phyloP scores from a whole-genome alignment of 2,888 invertebrate species.

The Scrobipalpa costella region DNA sequence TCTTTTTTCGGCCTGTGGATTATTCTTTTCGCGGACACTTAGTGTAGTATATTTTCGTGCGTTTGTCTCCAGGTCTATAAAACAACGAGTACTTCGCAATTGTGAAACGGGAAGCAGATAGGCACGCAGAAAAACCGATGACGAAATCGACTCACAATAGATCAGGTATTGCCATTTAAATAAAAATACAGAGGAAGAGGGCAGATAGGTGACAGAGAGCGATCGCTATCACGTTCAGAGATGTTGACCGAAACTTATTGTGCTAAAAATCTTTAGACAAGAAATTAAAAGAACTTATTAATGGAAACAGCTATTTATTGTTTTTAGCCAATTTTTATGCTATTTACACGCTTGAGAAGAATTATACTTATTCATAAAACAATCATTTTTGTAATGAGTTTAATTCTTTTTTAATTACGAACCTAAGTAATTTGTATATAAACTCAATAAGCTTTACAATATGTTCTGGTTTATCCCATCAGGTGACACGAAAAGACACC shows the following conservation, averaged over 20 bases:
- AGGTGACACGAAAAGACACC: slow-evolving; percentile 11
- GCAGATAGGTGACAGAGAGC: background rate
- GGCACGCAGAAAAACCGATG: slow-evolving; percentile 25
- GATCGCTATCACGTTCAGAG: slow-evolving; percentile 8
- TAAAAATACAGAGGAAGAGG: background rate
- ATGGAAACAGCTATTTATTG: no score
- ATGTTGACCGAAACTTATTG: slow-evolving; percentile 9
- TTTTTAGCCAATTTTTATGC: no score
- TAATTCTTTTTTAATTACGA: background rate
- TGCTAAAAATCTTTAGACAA: no score
- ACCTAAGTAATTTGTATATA: background rate
- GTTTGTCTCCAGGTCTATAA: background rate
- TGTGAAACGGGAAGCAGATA: background rate
- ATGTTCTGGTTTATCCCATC: background rate
- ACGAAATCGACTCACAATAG: slow-evolving; percentile 31
- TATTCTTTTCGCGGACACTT: no score
- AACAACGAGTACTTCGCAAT: slow-evolving; percentile 8
- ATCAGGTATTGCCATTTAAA: slow-evolving; percentile 11
- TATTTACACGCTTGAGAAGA: no score
- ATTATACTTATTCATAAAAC: no score
- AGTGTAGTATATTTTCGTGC: background rate
- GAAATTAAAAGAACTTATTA: no score
- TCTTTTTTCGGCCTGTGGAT: no score
- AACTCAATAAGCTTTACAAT: background rate
- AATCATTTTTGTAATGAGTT: no score